Conservation (phyloP, 2,888 invertebrate genomes). For the Lasioglossum calceatum region DNA sequence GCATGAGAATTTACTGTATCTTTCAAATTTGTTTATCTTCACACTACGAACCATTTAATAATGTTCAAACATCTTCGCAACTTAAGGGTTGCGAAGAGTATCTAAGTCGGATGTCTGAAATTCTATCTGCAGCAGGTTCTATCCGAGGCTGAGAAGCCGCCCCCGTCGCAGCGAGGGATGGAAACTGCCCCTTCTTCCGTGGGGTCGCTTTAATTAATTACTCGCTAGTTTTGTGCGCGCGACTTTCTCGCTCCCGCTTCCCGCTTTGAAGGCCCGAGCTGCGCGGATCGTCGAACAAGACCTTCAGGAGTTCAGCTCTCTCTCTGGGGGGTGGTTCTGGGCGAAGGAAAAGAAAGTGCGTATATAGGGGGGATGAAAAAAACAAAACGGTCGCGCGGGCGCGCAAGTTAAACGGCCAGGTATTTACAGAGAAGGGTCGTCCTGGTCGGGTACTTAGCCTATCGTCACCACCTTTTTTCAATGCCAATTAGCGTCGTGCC, state of each 20-base stretch:
- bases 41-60: too few species aligned
- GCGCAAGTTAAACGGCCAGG: constrained; percentile 43
- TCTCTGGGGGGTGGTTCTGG: neutral
- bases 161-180: neutral
- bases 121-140: neutral
- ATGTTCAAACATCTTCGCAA: too few species aligned
- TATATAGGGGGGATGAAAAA: constrained; percentile 9
- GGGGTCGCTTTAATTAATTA: constrained; percentile 74
- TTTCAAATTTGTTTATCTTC: too few species aligned
- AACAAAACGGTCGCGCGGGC: neutral
- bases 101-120: neutral
- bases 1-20: neutral
- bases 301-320: constrained; percentile 28
- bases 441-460: constrained; percentile 72
- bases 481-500: constrained; percentile 80
- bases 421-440: constrained; percentile 57
- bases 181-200: constrained; percentile 29
- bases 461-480: constrained; percentile 81
- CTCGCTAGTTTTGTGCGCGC: constrained; percentile 66
- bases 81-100: neutral
- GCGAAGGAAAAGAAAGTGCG: constrained; percentile 48
- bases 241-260: constrained; percentile 38
- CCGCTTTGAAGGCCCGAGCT: constrained; percentile 40
- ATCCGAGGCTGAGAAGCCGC: neutral
- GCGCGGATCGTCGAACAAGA: constrained; percentile 56